A percentile compares a stretch with the other conserved stretches of the same genome.
These are phyloP conservation scores for Caenorhabditis becei DNA, from an alignment of 2,888 invertebrate species.

Conservation along the genomic window DNA sequence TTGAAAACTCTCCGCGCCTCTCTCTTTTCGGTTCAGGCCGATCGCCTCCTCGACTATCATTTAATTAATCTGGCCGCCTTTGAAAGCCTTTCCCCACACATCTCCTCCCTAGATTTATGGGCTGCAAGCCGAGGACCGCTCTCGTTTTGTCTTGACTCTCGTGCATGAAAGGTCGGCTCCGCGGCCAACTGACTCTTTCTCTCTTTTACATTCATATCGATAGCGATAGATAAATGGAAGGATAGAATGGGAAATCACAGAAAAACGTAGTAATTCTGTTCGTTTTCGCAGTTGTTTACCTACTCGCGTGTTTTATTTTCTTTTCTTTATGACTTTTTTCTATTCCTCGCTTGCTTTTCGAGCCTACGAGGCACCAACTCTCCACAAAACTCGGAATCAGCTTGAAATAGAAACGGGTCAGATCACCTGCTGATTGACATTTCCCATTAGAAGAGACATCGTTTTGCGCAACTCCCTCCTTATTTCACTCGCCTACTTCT, in stretches of 20 bases:
- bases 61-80: slow-evolving; percentile 46
- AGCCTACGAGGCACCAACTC: neutral
- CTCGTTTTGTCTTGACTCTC: slow-evolving; percentile 21
- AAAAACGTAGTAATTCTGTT: slow-evolving; percentile 24
- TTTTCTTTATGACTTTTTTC: neutral
- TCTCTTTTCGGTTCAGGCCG: slow-evolving; percentile 2
- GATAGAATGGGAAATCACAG: slow-evolving; percentile 2
- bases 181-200: slow-evolving; percentile 42
- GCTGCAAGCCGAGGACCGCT: slow-evolving; percentile 13
- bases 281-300: slow-evolving; percentile 22
- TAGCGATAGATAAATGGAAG: slow-evolving; percentile 12
- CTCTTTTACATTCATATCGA: slow-evolving; percentile 21
- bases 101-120: slow-evolving; percentile 31
- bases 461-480: slow-evolving; percentile 2
- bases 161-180: slow-evolving; percentile 16
- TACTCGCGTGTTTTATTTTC: neutral
- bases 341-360: neutral
- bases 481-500: neutral
- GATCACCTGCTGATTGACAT: slow-evolving; percentile 59
- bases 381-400: neutral
- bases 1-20: slow-evolving; percentile 9
- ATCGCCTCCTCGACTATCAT: slow-evolving; percentile 36
- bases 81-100: slow-evolving; percentile 10
- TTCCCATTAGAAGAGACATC: slow-evolving; percentile 19
- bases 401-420: neutral